Evolutionary conservation across 1,140 invertebrate genomes (phyloP).

Genomic region (Mylabris phalerata): DNA sequence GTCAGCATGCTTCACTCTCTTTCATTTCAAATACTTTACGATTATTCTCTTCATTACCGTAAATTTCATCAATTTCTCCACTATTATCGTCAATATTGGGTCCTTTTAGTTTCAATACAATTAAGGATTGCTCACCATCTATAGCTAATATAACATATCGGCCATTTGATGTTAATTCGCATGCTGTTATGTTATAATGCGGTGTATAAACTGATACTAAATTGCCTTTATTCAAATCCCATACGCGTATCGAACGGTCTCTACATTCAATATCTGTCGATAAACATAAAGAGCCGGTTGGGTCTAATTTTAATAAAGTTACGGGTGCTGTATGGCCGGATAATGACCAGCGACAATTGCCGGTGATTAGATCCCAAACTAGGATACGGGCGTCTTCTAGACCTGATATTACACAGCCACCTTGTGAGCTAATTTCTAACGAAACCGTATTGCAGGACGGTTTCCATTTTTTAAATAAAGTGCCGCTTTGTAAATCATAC

Average conservation of each 20-base stretch:
- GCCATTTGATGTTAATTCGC: slow-evolving; percentile 67
- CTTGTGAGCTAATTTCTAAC: slow-evolving; percentile 71
- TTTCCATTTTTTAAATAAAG: slow-evolving; percentile 86
- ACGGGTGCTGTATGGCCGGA: slow-evolving; percentile 70
- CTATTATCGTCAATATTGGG: slow-evolving; percentile 37
- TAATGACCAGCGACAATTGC: slow-evolving; percentile 66
- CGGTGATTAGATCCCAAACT: slow-evolving; percentile 84
- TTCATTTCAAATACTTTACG: slow-evolving; percentile 48
- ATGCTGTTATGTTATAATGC: slow-evolving; percentile 63
- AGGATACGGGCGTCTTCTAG: slow-evolving; percentile 72
- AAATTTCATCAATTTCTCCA: slow-evolving; percentile 28
- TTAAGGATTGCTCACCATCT: slow-evolving; percentile 53
- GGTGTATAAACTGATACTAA: slow-evolving; percentile 74
- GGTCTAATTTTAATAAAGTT: slow-evolving; percentile 61
- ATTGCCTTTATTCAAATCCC: slow-evolving; percentile 68
- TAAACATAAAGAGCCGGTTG: slow-evolving; percentile 59
- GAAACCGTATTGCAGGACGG: slow-evolving; percentile 70
- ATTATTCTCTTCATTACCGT: slow-evolving; percentile 45
- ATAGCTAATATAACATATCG: slow-evolving; percentile 62
- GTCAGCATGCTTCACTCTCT: slow-evolving; percentile 43
- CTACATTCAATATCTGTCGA: slow-evolving; percentile 63
- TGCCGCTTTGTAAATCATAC: slow-evolving; percentile 87
- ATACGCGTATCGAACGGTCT: slow-evolving; percentile 68
- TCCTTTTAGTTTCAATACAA: slow-evolving; percentile 57
- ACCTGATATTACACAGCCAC: slow-evolving; percentile 74